A percentile compares a stretch with the other conserved stretches of the same genome.
Conservation (phyloP, 2,797 vertebrate species). For the Artibeus lituratus region DNA sequence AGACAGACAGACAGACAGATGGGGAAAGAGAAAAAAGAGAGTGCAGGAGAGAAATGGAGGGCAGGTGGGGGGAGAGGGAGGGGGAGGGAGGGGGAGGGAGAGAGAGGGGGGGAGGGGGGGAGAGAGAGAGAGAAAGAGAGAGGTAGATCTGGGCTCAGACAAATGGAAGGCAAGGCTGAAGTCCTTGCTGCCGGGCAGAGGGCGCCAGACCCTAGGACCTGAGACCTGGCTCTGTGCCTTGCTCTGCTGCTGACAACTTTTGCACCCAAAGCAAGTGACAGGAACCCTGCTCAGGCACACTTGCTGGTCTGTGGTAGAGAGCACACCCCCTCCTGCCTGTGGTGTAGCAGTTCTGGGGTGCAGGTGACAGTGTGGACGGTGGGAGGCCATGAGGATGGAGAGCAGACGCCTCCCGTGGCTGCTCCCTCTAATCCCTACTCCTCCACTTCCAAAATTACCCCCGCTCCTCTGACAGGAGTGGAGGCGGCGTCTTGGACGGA, state of each 20-base stretch:
- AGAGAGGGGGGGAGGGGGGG: background rate
- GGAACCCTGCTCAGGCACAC: background rate
- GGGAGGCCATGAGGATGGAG: background rate
- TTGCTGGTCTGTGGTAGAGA: background rate
- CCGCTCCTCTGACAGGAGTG: too few species aligned
- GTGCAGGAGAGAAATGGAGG: background rate
- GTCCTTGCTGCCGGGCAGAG: background rate
- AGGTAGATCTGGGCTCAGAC: background rate
- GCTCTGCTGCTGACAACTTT: background rate
- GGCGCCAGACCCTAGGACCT: background rate
- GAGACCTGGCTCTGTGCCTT: background rate
- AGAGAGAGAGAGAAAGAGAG: background rate
- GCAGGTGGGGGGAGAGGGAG: too few species aligned
- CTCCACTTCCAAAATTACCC: background rate
- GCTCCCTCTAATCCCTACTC: background rate
- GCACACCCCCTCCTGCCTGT: background rate
- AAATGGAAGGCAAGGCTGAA: background rate
- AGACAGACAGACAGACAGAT: too few species aligned
- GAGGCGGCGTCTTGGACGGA: fast-evolving
- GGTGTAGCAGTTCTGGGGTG: background rate
- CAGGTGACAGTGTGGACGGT: background rate
- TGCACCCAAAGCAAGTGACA: background rate
- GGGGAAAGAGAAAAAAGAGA: background rate
- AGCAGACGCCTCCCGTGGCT: fast-evolving
- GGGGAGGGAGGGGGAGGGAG: background rate